A percentile compares a stretch with the other conserved stretches of the same genome.
Conservation (phyloP, 2,888 invertebrate genomes). For the Lasioglossum pauxillum region DNA sequence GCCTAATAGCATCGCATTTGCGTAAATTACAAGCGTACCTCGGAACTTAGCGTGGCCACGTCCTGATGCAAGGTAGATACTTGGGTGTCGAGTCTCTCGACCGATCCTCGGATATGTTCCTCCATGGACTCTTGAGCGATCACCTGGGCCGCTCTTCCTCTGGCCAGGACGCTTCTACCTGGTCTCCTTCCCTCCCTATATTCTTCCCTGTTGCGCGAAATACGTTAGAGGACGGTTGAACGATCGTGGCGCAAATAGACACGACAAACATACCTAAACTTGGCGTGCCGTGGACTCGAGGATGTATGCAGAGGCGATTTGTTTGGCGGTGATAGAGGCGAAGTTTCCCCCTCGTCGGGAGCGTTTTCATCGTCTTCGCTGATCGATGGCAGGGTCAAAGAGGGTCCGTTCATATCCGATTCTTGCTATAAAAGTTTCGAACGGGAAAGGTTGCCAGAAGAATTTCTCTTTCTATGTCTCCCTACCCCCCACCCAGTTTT, state of each 20-base stretch:
- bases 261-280: constrained; percentile 85
- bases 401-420: constrained; percentile 91
- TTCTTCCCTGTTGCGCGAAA: constrained; percentile 73
- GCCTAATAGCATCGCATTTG: neutral
- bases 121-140: constrained; percentile 78
- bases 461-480: neutral
- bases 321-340: constrained; percentile 88
- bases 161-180: constrained; percentile 73
- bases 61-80: constrained; percentile 93
- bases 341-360: constrained; percentile 90
- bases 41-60: constrained; percentile 93
- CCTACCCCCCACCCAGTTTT: neutral
- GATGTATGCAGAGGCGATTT: constrained; percentile 85
- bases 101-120: constrained; percentile 83
- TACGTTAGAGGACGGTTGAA: neutral
- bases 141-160: constrained; percentile 75
- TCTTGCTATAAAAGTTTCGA: constrained; percentile 86
- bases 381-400: constrained; percentile 95
- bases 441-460: constrained; percentile 87
- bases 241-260: neutral
- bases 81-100: constrained; percentile 92
- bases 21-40: constrained; percentile 84
- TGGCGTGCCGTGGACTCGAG: constrained; percentile 89
- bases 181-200: constrained; percentile 74
- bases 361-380: constrained; percentile 97